phyloP scores from a whole-genome alignment of 2,888 invertebrate species.

The Acanthosepion lycidas region DNA sequence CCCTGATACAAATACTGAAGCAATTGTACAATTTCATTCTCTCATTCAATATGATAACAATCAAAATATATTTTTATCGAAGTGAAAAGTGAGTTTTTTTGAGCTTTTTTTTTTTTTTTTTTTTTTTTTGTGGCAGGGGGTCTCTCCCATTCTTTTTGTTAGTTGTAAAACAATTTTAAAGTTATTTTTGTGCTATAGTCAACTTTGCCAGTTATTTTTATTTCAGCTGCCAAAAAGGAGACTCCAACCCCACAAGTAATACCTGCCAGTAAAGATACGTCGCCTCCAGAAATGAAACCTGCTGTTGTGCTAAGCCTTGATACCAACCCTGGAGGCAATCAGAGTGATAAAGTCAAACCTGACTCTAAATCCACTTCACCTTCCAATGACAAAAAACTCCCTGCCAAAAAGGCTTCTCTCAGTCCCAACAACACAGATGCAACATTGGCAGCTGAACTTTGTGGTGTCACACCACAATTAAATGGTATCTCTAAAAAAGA shows the following conservation, averaged over 20 bases:
- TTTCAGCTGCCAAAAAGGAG: conserved; percentile 38
- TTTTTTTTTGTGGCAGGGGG: too few relatives aligned
- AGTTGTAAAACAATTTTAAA: too few relatives aligned
- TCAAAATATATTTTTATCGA: too few relatives aligned
- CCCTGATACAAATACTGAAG: too few relatives aligned
- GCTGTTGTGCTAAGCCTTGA: neutral
- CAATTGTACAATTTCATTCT: too few relatives aligned
- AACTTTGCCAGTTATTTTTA: neutral
- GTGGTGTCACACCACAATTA: neutral
- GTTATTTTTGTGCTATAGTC: too few relatives aligned
- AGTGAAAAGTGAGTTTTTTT: too few relatives aligned
- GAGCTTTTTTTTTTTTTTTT: too few relatives aligned
- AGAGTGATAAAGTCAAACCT: neutral
- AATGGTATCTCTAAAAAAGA: conserved; percentile 43
- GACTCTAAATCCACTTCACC: neutral
- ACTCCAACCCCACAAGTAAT: neutral
- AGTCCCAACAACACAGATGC: conserved; percentile 36
- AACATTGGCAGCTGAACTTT: conserved; percentile 15
- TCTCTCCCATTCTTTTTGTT: too few relatives aligned
- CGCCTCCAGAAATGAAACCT: neutral
- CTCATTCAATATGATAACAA: too few relatives aligned
- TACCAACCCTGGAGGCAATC: neutral
- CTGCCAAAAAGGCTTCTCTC: neutral
- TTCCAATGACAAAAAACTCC: neutral
- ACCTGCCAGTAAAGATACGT: neutral